Evolutionary conservation across 2,797 vertebrate species (phyloP).

Genomic region (Pipistrellus nathusii): DNA sequence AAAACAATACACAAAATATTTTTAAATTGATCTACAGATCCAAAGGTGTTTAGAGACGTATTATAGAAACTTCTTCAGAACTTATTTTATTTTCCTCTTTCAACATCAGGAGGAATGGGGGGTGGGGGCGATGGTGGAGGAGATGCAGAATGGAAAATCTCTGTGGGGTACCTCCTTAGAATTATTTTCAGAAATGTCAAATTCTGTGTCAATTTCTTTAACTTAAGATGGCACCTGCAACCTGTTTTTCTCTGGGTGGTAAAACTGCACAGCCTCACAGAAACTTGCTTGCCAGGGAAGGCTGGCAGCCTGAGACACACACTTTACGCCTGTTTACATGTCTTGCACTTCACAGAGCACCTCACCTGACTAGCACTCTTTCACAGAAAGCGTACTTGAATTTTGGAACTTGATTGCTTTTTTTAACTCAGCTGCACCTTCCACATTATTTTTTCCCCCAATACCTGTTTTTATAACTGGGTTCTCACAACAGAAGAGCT

Average conservation of each 20-base stretch:
- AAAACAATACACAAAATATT: neutral
- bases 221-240: conserved; percentile 26
- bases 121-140: fast-evolving
- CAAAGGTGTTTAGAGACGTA: neutral
- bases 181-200: neutral
- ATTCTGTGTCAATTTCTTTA: neutral
- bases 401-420: conserved; percentile 21
- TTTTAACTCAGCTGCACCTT: conserved; percentile 32
- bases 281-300: neutral
- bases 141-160: neutral
- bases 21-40: neutral
- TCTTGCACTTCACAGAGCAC: neutral
- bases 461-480: conserved; percentile 5
- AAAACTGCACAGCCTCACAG: neutral
- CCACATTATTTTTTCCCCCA: neutral
- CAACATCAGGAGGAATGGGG: neutral
- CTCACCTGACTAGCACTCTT: conserved; percentile 12
- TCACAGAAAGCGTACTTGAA: neutral
- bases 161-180: neutral
- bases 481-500: neutral
- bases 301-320: neutral
- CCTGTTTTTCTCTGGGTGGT: neutral
- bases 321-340: neutral
- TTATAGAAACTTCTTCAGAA: neutral
- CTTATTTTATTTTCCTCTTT: neutral